Base-by-base conservation (phyloP, 1,140 invertebrate genomes). In the Acyrthosiphon pisum region DNA sequence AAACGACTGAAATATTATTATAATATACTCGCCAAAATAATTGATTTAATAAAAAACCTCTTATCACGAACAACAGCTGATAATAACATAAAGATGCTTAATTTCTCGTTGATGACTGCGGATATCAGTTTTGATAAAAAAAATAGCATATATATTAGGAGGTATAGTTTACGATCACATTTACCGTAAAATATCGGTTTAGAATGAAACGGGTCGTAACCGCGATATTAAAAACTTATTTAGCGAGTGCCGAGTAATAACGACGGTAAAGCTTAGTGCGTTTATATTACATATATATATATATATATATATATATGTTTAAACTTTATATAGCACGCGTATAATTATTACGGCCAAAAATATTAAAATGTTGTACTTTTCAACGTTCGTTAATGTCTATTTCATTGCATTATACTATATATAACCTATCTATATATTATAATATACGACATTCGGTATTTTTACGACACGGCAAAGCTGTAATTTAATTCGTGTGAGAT, bases 191-290 rank as follows among this genome's bases (percentile, higher is more conserved):
- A 53, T 89, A 89, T 53, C 48, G 48, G 87, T 89, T 22, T 14
- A 56, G 22, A 89, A 22, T n/a, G 35, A 88, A 53, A 89, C 50
- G 18, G 22, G 48, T 53, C 87, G 87, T 89, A 89, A 89, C 50
- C 48, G 87, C 20, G 23, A 11, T 89, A 53, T 89, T 89, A 89
- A 89, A 89, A 89, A 53, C 87, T 89, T 89, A 37, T 50, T 89
- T 53, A 53, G 50, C 22, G 26, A 89, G 60, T 76, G 60, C 11
- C 30, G 44, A 87, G 86, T n/a, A 87, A 46, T 30, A 44, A 76
- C 60, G 60, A 76, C 60, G n/a, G 60, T 76, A 76, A n/a, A n/a
- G 60, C 30, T 76, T 76, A n/a, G n/a, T n/a, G 60, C 60, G 30
- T 76, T 76, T n/a, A 76, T 68, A 68, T 9, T 30, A 68, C n/a